Percentiles rank a stretch among this genome's conserved stretches.
Conservation (phyloP, 2,888 invertebrate genomes). For the Liposcelis brunnea region DNA sequence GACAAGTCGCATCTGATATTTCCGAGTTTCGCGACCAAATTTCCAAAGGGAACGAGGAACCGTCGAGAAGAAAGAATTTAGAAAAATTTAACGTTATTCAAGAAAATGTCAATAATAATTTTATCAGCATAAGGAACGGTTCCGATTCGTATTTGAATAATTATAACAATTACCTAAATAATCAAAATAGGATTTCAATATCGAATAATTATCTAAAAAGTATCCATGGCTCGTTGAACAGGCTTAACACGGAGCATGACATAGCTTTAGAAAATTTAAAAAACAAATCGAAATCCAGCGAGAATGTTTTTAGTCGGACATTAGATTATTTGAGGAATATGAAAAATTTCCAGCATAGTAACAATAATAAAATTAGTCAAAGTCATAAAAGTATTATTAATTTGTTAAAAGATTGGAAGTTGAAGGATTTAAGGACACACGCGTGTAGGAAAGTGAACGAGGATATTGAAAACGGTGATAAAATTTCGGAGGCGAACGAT, state of each 20-base stretch:
- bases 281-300: not conserved
- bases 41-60: too few species aligned
- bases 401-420: not conserved
- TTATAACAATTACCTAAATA: too few species aligned
- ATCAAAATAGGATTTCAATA: too few species aligned
- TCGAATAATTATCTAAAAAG: not conserved
- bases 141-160: too few species aligned
- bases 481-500: too few species aligned
- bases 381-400: too few species aligned
- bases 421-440: not conserved
- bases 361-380: too few species aligned
- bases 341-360: too few species aligned
- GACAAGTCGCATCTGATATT: slow-evolving; percentile 8
- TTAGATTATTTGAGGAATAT: not conserved
- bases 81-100: not conserved
- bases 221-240: not conserved
- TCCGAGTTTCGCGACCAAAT: not conserved
- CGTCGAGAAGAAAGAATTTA: not conserved
- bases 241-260: not conserved
- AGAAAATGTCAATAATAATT: not conserved
- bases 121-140: too few species aligned
- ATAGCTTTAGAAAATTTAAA: not conserved
- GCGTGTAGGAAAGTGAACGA: slow-evolving; percentile 3
- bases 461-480: not conserved
- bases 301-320: not conserved